These are phyloP conservation scores for Eurytoma adleriae DNA, from an alignment of 2,888 invertebrate species.

Conservation along the genomic window DNA sequence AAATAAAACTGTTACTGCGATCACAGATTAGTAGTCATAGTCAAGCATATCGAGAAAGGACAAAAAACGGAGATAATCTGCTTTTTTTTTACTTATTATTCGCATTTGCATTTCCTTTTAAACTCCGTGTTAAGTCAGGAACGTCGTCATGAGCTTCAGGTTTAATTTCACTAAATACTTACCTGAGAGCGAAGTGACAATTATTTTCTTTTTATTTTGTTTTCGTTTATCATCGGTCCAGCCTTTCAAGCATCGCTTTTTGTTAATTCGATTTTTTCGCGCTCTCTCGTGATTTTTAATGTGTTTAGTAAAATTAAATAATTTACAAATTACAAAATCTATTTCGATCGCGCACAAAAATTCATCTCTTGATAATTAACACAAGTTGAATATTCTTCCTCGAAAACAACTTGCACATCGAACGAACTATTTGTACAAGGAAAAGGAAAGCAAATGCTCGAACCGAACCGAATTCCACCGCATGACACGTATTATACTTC, in stretches of 20 bases:
- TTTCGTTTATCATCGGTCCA: slow-evolving; percentile 8
- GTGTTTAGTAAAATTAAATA: slow-evolving; percentile 69
- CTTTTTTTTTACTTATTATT: slow-evolving; percentile 20
- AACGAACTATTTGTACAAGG: slow-evolving; percentile 40
- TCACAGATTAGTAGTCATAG: slow-evolving; percentile 60
- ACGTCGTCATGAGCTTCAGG: slow-evolving; percentile 48
- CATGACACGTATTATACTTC: slow-evolving; percentile 30
- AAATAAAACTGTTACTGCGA: slow-evolving; percentile 54
- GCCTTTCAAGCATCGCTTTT: slow-evolving; percentile 37
- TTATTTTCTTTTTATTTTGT: slow-evolving; percentile 6
- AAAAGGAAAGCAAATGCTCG: slow-evolving; percentile 35
- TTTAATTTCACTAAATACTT: slow-evolving; percentile 48
- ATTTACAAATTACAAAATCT: slow-evolving; percentile 71
- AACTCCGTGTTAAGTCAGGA: slow-evolving; percentile 49
- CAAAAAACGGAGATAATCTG: slow-evolving; percentile 42
- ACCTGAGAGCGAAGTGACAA: slow-evolving; percentile 42
- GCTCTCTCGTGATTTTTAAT: slow-evolving; percentile 40
- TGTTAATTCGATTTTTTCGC: background rate
- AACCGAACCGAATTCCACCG: slow-evolving; percentile 18
- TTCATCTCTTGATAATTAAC: slow-evolving; percentile 33
- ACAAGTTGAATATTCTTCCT: slow-evolving; percentile 18
- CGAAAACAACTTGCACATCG: slow-evolving; percentile 41
- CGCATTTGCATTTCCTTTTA: slow-evolving; percentile 18
- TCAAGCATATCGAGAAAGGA: slow-evolving; percentile 55
- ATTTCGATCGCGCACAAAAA: slow-evolving; percentile 36